phyloP scores from a whole-genome alignment of 2,797 vertebrate genomes.

The Rhincodon typus region DNA sequence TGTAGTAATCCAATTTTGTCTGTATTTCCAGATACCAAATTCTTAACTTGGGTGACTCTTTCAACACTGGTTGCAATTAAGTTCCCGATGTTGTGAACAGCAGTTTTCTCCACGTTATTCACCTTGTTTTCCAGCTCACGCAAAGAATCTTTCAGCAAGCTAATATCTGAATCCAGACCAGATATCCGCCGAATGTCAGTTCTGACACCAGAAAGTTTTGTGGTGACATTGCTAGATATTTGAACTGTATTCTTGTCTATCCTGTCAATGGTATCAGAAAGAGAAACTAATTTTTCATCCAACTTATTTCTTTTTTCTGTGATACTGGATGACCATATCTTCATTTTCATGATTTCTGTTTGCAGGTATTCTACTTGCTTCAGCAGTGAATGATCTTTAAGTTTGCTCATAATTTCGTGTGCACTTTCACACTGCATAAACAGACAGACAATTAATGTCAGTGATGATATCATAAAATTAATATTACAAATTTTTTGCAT shows the following conservation, averaged over 20 bases:
- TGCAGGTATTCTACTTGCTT: conserved; percentile 63
- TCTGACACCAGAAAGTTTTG: conserved; percentile 72
- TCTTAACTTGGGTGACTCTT: conserved; percentile 65
- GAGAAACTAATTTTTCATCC: conserved; percentile 59
- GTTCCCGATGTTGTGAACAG: conserved; percentile 73
- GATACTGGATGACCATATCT: conserved; percentile 60
- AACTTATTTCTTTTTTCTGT: conserved; percentile 58
- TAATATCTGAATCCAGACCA: conserved; percentile 72
- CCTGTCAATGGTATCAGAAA: conserved; percentile 61
- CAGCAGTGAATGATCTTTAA: conserved; percentile 55
- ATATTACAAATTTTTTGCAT: neutral
- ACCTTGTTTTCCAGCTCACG: conserved; percentile 68
- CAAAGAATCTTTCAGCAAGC: conserved; percentile 62
- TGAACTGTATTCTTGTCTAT: conserved; percentile 62
- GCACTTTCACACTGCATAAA: conserved; percentile 68
- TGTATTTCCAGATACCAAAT: conserved; percentile 63
- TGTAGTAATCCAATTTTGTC: conserved; percentile 61
- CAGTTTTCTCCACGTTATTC: conserved; percentile 63
- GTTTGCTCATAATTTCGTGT: conserved; percentile 57
- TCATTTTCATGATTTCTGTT: conserved; percentile 61
- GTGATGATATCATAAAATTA: neutral
- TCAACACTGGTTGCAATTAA: conserved; percentile 77
- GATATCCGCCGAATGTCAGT: conserved; percentile 86
- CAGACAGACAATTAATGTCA: conserved; percentile 38
- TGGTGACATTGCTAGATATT: conserved; percentile 60